Evolutionary conservation across 2,797 vertebrate species (phyloP), one percentile per base, ranked within the genome.

Genomic region (Ptychadena robeensis): DNA sequence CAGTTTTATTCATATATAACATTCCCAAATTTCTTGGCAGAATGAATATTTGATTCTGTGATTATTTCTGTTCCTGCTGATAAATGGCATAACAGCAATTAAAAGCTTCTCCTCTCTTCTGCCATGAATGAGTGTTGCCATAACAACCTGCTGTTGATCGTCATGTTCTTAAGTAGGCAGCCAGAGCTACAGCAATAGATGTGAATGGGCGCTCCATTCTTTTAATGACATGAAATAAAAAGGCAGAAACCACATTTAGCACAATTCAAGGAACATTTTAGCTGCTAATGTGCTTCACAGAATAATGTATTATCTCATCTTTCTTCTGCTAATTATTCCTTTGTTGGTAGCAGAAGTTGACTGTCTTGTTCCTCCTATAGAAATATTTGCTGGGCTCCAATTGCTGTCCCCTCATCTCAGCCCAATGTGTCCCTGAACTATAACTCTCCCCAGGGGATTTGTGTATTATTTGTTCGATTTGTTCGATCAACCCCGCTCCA

Each of bases 51-150:
- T 71, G 48, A 69, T 81, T 79, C 48, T 72, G 30, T 72, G 28
- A 73, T 80, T 8, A 73, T 80, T 79, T 32, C 59, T 63, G 57
- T 71, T 22, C 14, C 53, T 38, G 38, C 40, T 65, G 37, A 27
- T 73, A 64, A 44, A 64, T 81, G 69, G 69, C 35, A 35, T 72
- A 64, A 73, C 44, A 59, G 59, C 81, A 72, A 78, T 83, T 83
- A 83, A 83, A 78, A 64, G 57, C 48, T 34, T 34, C 35, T 76
- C 35, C 14, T 34, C 53, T 57, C 81, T 64, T 40, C 30, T 64
- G 67, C 69, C 31, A 78, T 78, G 81, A 72, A 78, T 72, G 74
- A 78, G 37, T 22, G 81, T 83, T 83, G 68, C 59, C 68, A 61
- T 83, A 68, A 53, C 73, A 82, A 82, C 67, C 30, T 44, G 59